A percentile compares a stretch with the other conserved stretches of the same genome.
These are phyloP conservation scores for Elgaria multicarinata DNA, from an alignment of 2,113 vertebrate species.

Conservation along the genomic window DNA sequence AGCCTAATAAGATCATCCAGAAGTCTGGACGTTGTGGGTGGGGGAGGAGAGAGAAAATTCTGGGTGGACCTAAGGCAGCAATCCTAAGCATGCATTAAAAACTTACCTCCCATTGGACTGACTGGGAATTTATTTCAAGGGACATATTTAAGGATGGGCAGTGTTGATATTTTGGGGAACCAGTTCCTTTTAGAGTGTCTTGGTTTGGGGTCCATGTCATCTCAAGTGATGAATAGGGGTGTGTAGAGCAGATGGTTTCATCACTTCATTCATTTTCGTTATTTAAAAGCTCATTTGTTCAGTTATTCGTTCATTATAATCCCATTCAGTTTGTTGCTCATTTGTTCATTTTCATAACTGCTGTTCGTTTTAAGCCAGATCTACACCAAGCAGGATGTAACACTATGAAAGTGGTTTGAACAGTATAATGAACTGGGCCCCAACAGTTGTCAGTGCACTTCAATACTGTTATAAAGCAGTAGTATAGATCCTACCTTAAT, in stretches of 20 bases:
- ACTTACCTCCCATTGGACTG: not conserved
- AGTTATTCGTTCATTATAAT: not conserved
- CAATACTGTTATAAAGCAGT: no score
- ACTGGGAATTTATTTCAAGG: not conserved
- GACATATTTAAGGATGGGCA: not conserved
- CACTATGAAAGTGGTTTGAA: no score
- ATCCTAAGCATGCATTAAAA: not conserved
- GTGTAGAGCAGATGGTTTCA: not conserved
- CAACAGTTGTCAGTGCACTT: no score
- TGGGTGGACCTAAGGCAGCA: not conserved
- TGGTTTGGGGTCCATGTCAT: not conserved
- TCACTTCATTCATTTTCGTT: not conserved
- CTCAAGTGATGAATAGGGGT: not conserved
- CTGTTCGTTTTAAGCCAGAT: not conserved
- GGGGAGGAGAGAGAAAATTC: not conserved
- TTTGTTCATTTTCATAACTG: not conserved
- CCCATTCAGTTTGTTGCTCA: not conserved
- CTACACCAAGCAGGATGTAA: no score
- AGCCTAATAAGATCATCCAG: not conserved
- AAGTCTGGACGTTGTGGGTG: not conserved
- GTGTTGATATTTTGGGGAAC: not conserved
- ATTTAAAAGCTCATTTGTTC: not conserved
- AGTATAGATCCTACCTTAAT: no score
- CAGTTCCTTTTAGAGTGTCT: not conserved
- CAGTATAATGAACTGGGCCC: no score